phyloP scores from a whole-genome alignment of 2,888 invertebrate genomes.

The Opisthograptis luteolata region DNA sequence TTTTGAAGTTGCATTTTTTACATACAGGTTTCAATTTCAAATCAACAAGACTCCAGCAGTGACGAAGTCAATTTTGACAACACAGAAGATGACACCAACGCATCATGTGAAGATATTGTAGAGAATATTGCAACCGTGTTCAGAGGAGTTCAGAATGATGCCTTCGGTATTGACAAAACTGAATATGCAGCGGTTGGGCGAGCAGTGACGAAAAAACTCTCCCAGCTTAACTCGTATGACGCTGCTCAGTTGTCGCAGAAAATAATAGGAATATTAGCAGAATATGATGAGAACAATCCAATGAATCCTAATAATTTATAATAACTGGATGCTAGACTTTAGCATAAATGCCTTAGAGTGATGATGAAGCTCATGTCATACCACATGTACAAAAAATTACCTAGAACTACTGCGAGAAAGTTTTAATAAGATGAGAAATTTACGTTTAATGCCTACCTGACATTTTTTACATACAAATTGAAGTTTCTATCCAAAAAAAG shows the following conservation, averaged over 20 bases:
- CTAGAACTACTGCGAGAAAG: no score
- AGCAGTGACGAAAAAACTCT: constrained; percentile 57
- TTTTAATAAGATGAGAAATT: no score
- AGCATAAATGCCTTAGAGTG: no score
- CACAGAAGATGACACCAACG: constrained; percentile 35
- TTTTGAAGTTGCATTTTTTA: neutral
- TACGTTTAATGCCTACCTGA: no score
- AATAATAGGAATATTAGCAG: constrained; percentile 65
- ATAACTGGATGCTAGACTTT: neutral
- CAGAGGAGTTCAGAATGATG: constrained; percentile 64
- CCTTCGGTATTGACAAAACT: constrained; percentile 58
- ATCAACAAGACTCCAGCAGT: constrained; percentile 41
- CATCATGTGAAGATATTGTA: constrained; percentile 58
- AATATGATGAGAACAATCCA: constrained; percentile 68
- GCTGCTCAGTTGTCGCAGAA: constrained; percentile 60
- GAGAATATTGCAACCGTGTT: constrained; percentile 62
- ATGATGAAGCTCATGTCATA: no score
- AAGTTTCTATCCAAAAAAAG: no score
- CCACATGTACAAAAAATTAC: no score
- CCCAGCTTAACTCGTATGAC: constrained; percentile 63
- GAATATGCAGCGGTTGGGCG: constrained; percentile 60
- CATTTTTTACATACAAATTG: no score
- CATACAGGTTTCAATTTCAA: constrained; percentile 41
- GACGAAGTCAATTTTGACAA: constrained; percentile 44
- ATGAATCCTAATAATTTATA: constrained; percentile 61